phyloP scores from a whole-genome alignment of 1,140 invertebrate species.

The Apis dorsata region DNA sequence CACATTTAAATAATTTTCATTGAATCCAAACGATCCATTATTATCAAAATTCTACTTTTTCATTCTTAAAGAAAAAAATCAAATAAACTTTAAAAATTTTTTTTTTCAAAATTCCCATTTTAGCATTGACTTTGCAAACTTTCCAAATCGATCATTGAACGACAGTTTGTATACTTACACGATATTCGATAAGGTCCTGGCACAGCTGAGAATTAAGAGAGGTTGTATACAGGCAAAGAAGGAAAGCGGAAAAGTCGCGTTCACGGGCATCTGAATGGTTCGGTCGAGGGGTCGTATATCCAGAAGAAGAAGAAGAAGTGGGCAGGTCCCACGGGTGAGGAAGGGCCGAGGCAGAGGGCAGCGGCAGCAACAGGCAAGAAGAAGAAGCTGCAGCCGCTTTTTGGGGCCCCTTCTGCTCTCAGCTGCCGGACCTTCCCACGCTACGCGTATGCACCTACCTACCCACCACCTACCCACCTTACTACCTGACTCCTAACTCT shows the following conservation, averaged over 20 bases:
- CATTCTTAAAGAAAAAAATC: not conserved
- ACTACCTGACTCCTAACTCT: constrained; percentile 71
- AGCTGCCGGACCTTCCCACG: constrained; percentile 80
- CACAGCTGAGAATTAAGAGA: constrained; percentile 39
- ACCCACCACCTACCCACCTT: constrained; percentile 66
- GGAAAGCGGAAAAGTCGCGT: constrained; percentile 43
- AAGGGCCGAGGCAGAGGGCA: constrained; percentile 63
- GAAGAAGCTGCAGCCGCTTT: constrained; percentile 74
- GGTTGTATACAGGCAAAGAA: not conserved
- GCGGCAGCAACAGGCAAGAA: constrained; percentile 62
- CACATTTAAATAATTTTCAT: too few relatives aligned
- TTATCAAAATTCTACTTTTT: too few relatives aligned
- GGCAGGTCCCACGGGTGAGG: constrained; percentile 62
- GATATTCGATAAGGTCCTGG: not conserved
- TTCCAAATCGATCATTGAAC: not conserved
- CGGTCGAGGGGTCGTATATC: constrained; percentile 32
- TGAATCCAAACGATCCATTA: too few relatives aligned
- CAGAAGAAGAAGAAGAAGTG: constrained; percentile 41
- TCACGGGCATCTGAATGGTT: constrained; percentile 27
- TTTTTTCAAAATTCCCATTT: not conserved
- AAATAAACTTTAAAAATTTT: not conserved
- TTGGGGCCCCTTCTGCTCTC: constrained; percentile 68
- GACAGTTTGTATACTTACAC: not conserved
- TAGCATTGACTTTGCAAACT: not conserved
- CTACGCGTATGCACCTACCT: constrained; percentile 72